phyloP scores from a whole-genome alignment of 2,113 vertebrate genomes.

The Strix aluco region DNA sequence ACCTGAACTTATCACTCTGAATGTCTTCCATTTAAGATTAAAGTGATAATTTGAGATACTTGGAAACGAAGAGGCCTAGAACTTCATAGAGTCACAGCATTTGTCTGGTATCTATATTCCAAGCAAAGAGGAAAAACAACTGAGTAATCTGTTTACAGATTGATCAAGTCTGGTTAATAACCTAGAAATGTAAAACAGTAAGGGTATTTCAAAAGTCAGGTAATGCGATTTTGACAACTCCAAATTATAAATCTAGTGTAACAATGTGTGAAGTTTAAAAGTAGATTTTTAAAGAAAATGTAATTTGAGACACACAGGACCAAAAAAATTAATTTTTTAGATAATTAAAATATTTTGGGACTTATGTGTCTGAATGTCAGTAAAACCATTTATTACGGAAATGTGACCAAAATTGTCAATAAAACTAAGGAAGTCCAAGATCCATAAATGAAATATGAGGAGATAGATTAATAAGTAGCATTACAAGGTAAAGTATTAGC shows the following conservation, averaged over 20 bases:
- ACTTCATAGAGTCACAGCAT: neutral
- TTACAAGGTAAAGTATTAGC: neutral
- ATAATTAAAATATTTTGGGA: neutral
- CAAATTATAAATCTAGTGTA: neutral
- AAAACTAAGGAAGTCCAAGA: neutral
- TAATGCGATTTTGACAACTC: neutral
- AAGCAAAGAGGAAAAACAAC: neutral
- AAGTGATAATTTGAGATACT: neutral
- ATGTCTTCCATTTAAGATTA: neutral
- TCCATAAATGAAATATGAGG: neutral
- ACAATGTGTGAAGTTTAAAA: neutral
- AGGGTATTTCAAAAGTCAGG: neutral
- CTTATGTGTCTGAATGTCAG: neutral
- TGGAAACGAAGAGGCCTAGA: neutral
- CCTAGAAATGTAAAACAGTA: neutral
- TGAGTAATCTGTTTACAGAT: neutral
- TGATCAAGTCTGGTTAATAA: neutral
- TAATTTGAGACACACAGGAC: neutral
- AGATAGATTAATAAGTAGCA: neutral
- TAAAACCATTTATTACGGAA: neutral
- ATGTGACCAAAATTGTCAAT: neutral
- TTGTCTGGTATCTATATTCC: neutral
- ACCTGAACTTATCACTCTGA: neutral
- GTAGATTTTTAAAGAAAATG: neutral
- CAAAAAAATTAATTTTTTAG: neutral